Conservation (phyloP, 2,113 vertebrate species). For the Nycticryphes semicollaris region DNA sequence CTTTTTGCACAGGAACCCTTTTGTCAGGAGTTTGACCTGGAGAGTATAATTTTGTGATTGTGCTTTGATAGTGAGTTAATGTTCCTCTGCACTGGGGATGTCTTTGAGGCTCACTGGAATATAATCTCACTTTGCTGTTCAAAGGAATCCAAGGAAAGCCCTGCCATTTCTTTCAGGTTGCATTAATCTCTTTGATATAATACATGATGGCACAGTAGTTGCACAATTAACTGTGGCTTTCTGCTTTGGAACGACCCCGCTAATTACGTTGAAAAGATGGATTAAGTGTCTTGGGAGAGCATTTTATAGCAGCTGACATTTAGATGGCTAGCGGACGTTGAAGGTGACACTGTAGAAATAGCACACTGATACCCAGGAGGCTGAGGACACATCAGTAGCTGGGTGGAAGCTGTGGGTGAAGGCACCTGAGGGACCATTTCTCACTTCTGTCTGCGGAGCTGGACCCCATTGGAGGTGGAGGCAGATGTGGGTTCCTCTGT, state of each 20-base stretch:
- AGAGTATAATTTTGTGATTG: not conserved
- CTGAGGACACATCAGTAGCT: not conserved
- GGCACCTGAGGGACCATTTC: not conserved
- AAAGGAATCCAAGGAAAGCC: not conserved
- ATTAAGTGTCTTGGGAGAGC: not conserved
- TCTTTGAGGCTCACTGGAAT: not conserved
- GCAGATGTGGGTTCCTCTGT: not conserved
- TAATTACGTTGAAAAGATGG: constrained; percentile 23
- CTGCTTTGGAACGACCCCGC: not conserved
- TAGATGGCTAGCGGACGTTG: not conserved
- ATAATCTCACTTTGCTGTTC: not conserved
- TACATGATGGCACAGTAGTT: not conserved
- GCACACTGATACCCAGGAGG: not conserved
- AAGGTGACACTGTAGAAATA: not conserved
- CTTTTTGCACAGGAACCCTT: not conserved
- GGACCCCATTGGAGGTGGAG: not conserved
- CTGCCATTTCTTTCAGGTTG: not conserved
- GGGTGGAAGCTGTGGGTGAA: not conserved
- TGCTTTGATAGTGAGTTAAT: not conserved
- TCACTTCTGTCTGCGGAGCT: not conserved
- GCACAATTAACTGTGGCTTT: constrained; percentile 7
- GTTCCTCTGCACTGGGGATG: not conserved
- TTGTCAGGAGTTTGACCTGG: not conserved
- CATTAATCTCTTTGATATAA: constrained; percentile 12
- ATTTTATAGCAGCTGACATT: constrained; percentile 1